These are phyloP conservation scores for Epinotia ramella DNA, from an alignment of 2,888 invertebrate genomes.

Conservation along the genomic window DNA sequence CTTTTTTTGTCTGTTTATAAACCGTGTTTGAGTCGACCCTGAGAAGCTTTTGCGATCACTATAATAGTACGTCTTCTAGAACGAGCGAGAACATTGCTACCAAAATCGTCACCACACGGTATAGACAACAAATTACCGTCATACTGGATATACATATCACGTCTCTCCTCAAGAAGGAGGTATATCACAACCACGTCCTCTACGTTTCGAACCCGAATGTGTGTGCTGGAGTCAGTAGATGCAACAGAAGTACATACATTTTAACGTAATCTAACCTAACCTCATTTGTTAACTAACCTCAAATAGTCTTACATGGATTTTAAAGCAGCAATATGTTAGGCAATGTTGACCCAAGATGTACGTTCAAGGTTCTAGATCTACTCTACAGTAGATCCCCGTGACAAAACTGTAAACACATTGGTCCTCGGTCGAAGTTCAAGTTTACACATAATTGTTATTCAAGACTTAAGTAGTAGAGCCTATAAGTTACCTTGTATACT, in stretches of 20 bases:
- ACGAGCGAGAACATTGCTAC: too few relatives aligned
- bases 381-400: not conserved
- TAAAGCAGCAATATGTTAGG: constrained; percentile 1
- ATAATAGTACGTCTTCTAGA: not conserved
- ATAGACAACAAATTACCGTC: not conserved
- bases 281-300: not conserved
- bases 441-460: constrained; percentile 26
- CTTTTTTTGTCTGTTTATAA: not conserved
- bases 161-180: not conserved
- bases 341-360: not conserved
- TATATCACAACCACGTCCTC: not conserved
- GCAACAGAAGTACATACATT: not conserved
- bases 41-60: not conserved
- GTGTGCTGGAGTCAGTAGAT: too few relatives aligned
- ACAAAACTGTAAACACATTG: not conserved
- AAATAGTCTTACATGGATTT: not conserved
- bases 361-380: too few relatives aligned
- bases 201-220: not conserved
- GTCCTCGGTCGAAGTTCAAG: constrained; percentile 34
- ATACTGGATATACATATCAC: not conserved
- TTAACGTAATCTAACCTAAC: too few relatives aligned
- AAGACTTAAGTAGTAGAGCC: constrained; percentile 1
- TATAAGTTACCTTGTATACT: not conserved
- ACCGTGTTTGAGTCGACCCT: not conserved
- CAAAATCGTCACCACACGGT: not conserved